Evolutionary conservation across 2,113 vertebrate genomes (phyloP).

Genomic region (Ceuthmochares aereus): DNA sequence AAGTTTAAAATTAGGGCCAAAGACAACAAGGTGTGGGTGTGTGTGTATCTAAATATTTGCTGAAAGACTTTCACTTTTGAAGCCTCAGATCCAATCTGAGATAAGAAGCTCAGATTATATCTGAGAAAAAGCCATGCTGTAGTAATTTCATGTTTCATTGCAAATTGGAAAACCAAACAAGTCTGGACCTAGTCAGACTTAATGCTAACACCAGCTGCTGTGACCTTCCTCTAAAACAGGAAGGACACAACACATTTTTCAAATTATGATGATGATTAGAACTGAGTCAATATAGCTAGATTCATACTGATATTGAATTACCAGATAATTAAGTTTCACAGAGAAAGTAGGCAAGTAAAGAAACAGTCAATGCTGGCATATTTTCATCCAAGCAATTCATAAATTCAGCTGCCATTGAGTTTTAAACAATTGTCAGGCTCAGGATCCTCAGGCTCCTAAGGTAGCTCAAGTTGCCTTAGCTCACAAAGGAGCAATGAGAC

Average conservation of each 20-base stretch:
- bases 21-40: neutral
- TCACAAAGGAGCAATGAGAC: neutral
- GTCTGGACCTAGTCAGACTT: neutral
- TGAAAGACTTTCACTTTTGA: neutral
- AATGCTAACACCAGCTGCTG: neutral
- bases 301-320: neutral
- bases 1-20: neutral
- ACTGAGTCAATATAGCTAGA: neutral
- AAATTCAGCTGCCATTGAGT: neutral
- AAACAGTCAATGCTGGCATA: neutral
- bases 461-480: neutral
- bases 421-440: too few species aligned
- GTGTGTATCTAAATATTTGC: neutral
- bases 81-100: neutral
- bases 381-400: neutral
- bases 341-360: neutral
- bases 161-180: neutral
- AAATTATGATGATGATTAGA: neutral
- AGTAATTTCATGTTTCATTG: neutral
- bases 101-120: neutral
- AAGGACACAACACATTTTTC: neutral
- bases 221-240: neutral
- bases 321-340: neutral
- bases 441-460: too few species aligned
- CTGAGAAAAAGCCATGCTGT: neutral